phyloP scores from a whole-genome alignment of 2,797 vertebrate genomes.

The Dromococcyx pavoninus region DNA sequence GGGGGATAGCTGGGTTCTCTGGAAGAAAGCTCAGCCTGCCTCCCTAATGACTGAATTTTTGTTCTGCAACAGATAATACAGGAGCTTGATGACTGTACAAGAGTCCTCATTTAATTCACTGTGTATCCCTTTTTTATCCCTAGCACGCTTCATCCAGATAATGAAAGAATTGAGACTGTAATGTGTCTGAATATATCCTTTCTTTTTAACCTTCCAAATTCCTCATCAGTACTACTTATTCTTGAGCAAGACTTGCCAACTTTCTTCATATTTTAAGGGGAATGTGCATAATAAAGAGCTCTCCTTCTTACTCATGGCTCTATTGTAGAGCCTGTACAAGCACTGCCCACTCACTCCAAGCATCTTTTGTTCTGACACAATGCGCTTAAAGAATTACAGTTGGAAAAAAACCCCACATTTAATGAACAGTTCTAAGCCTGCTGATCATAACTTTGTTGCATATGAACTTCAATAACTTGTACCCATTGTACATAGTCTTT shows the following conservation, averaged over 20 bases:
- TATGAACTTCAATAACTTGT: not conserved
- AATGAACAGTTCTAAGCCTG: not conserved
- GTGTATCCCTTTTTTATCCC: not conserved
- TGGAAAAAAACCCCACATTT: not conserved
- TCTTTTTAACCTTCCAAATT: slow-evolving; percentile 13
- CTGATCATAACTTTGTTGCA: not conserved
- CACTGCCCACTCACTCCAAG: not conserved
- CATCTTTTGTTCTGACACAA: slow-evolving; percentile 10
- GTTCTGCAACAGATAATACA: not conserved
- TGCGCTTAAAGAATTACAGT: not conserved
- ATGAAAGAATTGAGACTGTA: not conserved
- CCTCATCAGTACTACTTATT: not conserved
- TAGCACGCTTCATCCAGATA: not conserved
- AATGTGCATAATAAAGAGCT: not conserved
- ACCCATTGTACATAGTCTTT: not conserved
- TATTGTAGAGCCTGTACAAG: not conserved
- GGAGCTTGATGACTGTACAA: not conserved
- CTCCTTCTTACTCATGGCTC: not conserved
- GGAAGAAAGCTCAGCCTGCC: not conserved
- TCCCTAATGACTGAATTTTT: not conserved
- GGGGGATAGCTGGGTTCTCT: not conserved
- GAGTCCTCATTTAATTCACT: not conserved
- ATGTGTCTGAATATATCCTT: slow-evolving; percentile 19
- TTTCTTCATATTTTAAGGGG: not conserved
- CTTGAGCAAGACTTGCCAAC: not conserved